Conservation (phyloP, 1,140 invertebrate species). For the Diuraphis noxia region DNA sequence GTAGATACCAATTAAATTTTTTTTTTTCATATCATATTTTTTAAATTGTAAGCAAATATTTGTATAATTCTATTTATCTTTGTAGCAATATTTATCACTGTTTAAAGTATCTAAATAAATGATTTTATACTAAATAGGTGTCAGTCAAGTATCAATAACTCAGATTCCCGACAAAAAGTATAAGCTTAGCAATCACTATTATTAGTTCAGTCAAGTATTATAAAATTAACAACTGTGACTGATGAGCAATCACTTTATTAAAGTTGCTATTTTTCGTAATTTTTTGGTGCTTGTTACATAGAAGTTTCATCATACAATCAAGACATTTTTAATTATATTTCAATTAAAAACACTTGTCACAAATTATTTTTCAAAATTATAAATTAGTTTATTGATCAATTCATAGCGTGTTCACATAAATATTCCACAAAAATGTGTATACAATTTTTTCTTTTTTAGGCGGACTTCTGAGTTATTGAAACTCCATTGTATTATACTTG, state of each 20-base stretch:
- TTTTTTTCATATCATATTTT: not conserved
- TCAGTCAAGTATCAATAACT: slow-evolving; percentile 8
- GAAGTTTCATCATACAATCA: not conserved
- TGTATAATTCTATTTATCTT: not conserved
- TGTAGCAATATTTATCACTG: not conserved
- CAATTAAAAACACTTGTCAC: not conserved
- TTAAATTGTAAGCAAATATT: not conserved
- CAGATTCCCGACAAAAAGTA: not conserved
- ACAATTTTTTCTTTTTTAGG: not conserved
- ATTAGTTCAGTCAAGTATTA: not conserved
- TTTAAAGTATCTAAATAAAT: not conserved
- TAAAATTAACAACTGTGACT: not conserved
- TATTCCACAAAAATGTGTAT: not conserved
- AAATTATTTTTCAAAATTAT: not conserved
- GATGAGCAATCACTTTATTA: not conserved
- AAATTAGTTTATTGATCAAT: not conserved
- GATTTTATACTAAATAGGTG: not conserved
- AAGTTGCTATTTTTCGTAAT: not conserved
- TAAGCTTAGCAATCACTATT: not conserved
- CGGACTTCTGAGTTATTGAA: not conserved
- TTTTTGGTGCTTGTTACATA: not conserved
- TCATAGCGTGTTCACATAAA: not conserved
- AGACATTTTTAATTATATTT: not conserved
- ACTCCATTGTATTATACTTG: not conserved
- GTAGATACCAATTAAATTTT: not conserved